These are phyloP conservation scores for Lysandra bellargus DNA, from an alignment of 2,888 invertebrate genomes.

Conservation along the genomic window DNA sequence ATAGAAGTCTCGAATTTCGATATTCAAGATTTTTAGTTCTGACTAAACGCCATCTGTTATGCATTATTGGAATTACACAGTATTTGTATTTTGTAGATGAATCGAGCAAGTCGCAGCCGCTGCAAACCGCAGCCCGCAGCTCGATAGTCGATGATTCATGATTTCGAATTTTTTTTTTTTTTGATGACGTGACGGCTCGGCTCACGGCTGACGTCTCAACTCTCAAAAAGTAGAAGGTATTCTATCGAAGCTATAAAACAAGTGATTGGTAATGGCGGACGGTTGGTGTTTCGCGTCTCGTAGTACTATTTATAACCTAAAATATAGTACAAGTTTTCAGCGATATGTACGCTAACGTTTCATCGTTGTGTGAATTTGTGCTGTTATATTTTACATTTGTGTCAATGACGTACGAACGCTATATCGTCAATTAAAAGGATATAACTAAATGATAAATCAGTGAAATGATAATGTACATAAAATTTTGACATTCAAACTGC, in stretches of 20 bases:
- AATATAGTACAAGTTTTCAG: conserved; percentile 80
- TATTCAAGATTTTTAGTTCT: neutral
- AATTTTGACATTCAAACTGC: conserved; percentile 80
- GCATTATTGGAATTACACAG: conserved; percentile 39
- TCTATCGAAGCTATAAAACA: conserved; percentile 62
- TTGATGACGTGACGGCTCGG: conserved; percentile 74
- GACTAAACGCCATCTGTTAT: conserved; percentile 55
- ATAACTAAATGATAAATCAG: conserved; percentile 71
- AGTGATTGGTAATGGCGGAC: conserved; percentile 80
- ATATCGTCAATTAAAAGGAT: conserved; percentile 68
- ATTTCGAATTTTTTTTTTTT: conserved; percentile 49
- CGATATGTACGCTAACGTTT: conserved; percentile 80
- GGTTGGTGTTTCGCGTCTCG: conserved; percentile 79
- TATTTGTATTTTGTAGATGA: conserved; percentile 42
- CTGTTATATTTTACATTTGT: conserved; percentile 74
- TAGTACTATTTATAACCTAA: conserved; percentile 82
- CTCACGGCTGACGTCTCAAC: conserved; percentile 49
- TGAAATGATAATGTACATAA: conserved; percentile 80
- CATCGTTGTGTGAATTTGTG: conserved; percentile 76
- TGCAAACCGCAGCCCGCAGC: neutral
- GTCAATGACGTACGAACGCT: conserved; percentile 74
- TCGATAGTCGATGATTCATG: no score
- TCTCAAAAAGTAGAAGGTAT: conserved; percentile 53
- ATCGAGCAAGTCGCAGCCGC: neutral
- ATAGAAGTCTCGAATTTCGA: no score